phyloP scores from a whole-genome alignment of 2,888 invertebrate genomes.

The Apodemia mormo region DNA sequence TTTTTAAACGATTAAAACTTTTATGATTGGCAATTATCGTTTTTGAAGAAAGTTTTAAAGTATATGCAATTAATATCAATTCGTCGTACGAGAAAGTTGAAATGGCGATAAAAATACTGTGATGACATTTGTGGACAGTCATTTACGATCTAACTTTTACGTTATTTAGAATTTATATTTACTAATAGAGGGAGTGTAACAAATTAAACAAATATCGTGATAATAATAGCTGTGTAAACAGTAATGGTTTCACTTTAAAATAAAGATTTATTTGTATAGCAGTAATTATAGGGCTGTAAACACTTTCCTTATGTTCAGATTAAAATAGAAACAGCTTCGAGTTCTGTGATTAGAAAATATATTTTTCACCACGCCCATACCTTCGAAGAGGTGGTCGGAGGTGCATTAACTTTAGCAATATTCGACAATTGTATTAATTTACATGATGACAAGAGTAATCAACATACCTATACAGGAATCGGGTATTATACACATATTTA shows the following conservation, averaged over 20 bases:
- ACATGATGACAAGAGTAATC: too few species aligned
- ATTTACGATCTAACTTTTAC: slow-evolving; percentile 9
- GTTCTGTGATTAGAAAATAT: too few species aligned
- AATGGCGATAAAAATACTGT: background rate
- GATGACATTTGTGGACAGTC: slow-evolving; percentile 13
- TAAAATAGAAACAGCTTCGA: too few species aligned
- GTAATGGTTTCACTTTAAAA: background rate
- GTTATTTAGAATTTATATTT: slow-evolving; percentile 9
- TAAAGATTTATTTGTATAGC: background rate
- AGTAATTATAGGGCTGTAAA: background rate
- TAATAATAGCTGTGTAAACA: background rate
- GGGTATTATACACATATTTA: too few species aligned
- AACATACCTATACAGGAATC: background rate
- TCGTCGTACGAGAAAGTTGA: slow-evolving; percentile 6
- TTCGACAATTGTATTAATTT: too few species aligned
- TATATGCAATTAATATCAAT: slow-evolving; percentile 16
- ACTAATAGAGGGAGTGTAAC: background rate
- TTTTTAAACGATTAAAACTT: slow-evolving; percentile 11
- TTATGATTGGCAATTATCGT: slow-evolving; percentile 17
- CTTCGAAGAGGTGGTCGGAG: too few species aligned
- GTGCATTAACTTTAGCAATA: too few species aligned
- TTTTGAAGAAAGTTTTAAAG: slow-evolving; percentile 16
- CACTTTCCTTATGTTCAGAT: too few species aligned
- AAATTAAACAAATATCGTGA: background rate
- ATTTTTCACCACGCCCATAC: too few species aligned